Conservation (phyloP, 1,140 invertebrate genomes). For the Macrobrachium rosenbergii region DNA sequence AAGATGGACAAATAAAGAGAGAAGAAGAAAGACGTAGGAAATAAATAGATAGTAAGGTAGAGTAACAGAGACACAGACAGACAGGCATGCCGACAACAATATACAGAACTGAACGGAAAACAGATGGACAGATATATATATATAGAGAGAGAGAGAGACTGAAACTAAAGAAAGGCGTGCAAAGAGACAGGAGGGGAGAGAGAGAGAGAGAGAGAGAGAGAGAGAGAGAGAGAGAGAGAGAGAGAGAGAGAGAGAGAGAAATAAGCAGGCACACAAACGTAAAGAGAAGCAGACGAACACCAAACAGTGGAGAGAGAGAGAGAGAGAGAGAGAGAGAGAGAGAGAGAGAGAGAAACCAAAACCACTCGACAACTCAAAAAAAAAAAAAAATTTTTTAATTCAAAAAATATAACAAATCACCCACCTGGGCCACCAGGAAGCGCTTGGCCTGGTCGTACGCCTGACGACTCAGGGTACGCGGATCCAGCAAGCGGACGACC, state of each 20-base stretch:
- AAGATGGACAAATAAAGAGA: too few species aligned
- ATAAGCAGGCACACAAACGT: neutral
- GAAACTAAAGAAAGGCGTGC: too few species aligned
- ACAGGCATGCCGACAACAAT: too few species aligned
- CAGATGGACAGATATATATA: too few species aligned
- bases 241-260: neutral
- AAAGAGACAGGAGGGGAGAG: neutral
- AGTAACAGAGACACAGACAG: too few species aligned
- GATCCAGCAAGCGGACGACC: conserved; percentile 91
- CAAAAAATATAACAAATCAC: conserved; percentile 22
- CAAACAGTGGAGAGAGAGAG: neutral
- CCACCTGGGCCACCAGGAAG: conserved; percentile 82
- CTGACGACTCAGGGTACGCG: conserved; percentile 84
- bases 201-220: conserved; percentile 21
- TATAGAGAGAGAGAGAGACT: too few species aligned
- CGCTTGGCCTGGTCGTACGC: conserved; percentile 87
- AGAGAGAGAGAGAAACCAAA: neutral
- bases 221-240: conserved; percentile 2
- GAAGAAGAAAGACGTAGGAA: too few species aligned
- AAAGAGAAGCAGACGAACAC: neutral
- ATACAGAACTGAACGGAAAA: too few species aligned
- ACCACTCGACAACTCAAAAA: neutral
- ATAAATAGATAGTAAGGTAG: too few species aligned
- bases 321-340: neutral
- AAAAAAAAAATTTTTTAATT: too few species aligned